Percentiles rank a stretch among this genome's conserved stretches.
These are phyloP conservation scores for Stenodema calcarata DNA, from an alignment of 2,888 invertebrate species.

Conservation along the genomic window DNA sequence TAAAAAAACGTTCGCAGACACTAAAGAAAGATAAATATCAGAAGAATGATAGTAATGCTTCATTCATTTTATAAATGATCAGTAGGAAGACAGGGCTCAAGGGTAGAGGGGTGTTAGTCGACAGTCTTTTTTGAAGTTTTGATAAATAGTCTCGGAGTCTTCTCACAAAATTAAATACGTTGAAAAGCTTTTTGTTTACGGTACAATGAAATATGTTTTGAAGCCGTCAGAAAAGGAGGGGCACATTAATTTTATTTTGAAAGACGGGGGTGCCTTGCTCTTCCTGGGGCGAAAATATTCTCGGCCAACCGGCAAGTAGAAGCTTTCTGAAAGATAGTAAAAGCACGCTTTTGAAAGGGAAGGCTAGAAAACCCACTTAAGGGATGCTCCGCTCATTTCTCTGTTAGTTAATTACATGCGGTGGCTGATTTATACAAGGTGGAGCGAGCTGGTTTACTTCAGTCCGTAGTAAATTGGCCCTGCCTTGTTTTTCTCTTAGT, in stretches of 20 bases:
- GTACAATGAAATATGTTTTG: conserved; percentile 46
- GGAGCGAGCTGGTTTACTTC: background rate
- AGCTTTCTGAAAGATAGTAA: background rate
- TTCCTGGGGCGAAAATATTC: background rate
- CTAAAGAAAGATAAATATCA: conserved; percentile 6
- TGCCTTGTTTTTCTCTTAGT: background rate
- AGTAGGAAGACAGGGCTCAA: background rate
- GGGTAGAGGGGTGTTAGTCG: background rate
- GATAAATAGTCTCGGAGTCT: conserved; percentile 32
- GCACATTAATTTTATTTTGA: conserved; percentile 40
- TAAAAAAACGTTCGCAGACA: background rate
- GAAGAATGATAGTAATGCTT: conserved; percentile 8
- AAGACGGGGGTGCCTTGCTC: conserved; percentile 3
- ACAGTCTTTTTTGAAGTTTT: conserved; percentile 45
- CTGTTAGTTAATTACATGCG: background rate
- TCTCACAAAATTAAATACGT: conserved; percentile 40
- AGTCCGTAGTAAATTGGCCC: background rate
- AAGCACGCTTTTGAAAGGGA: background rate
- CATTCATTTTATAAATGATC: conserved; percentile 41
- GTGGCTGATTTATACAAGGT: conserved; percentile 2
- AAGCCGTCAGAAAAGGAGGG: background rate
- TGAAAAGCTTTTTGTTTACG: conserved; percentile 48
- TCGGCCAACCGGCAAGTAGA: background rate
- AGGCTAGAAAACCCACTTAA: background rate
- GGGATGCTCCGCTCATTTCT: background rate